Evolutionary conservation across 2,888 invertebrate genomes (phyloP).

Genomic region (Himalopsyche anomala): DNA sequence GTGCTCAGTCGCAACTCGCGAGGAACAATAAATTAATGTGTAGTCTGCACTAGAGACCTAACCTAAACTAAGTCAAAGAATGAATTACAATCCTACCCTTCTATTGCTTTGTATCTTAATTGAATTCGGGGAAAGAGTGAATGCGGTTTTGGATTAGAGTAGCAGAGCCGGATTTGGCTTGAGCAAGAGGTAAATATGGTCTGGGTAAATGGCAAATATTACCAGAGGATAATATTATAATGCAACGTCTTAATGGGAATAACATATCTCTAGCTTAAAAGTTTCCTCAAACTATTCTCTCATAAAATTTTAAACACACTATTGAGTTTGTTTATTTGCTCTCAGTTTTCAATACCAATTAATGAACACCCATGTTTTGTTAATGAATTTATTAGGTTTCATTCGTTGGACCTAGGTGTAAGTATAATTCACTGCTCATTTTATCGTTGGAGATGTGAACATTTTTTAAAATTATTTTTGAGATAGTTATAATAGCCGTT

Average conservation of each 20-base stretch:
- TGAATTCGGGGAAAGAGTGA: constrained; percentile 44
- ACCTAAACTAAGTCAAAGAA: background rate
- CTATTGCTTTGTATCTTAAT: constrained; percentile 45
- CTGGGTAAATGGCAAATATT: constrained; percentile 32
- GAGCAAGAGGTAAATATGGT: constrained; percentile 34
- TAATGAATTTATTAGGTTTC: too few species aligned
- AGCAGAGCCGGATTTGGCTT: background rate
- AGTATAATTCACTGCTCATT: too few species aligned
- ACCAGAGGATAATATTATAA: background rate
- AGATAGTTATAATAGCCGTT: too few species aligned
- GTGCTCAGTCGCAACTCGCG: background rate
- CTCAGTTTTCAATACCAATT: too few species aligned
- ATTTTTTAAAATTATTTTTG: too few species aligned
- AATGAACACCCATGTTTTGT: too few species aligned
- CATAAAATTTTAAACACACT: too few species aligned
- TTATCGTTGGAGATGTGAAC: too few species aligned
- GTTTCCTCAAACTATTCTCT: too few species aligned
- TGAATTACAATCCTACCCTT: constrained; percentile 23
- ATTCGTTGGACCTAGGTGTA: too few species aligned
- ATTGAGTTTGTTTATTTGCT: too few species aligned
- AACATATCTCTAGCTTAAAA: too few species aligned
- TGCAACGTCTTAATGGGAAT: background rate
- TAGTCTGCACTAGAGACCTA: background rate
- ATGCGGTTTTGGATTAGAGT: constrained; percentile 25
- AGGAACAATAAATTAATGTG: background rate